Evolutionary conservation across 2,888 invertebrate species (phyloP), one percentile per base, ranked within the genome.

Genomic region (Spilarctia lutea): DNA sequence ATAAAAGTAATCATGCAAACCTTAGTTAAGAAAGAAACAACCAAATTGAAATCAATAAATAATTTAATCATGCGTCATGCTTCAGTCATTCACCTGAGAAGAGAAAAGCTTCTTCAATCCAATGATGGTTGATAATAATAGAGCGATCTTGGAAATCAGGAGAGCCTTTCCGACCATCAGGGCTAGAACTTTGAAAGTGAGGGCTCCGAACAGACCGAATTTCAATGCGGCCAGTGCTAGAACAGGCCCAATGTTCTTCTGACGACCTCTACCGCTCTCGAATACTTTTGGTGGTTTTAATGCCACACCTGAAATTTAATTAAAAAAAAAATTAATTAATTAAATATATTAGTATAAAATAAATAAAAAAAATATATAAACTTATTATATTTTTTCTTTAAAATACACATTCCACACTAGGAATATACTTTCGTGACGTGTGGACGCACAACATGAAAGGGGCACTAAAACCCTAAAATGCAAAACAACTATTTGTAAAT

Each of bases 121-220:
- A 81, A 98, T 97, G 83, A 98, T 97, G 67, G 97, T 97, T 24
- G 98, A 98, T 74, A 98, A 93, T 7, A 98, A 96, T 18, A 98
- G 96, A 4, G 98, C 98, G 72, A 98, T 97, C 96, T 98, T 98
- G 84, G 98, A 98, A 79, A 98, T 97, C 65, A 98, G 96, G 8
- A 98, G 96, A 42, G 98, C 98, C 94, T 98, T 98, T 87, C 98
- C 98, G 52, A 98, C 98, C 82, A 98, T 96, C 10, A 98, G 95
- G 27, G 97, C 97, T 7, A 98, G 94, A 30, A 97, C 98, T 88
- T 98, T 98, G 92, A 98, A 97, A 48, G 98, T 97, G 71, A 98
- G 89, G 68, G 98, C 98, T 72, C 98, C 98, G 42, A 98, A 96
- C 71, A 98, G 96, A 88, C 98, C 98, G 75, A 98, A 96, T 92